Evolutionary conservation across 1,140 invertebrate genomes (phyloP), one percentile per base, ranked within the genome.

Genomic region (Temnothorax curvispinosus): DNA sequence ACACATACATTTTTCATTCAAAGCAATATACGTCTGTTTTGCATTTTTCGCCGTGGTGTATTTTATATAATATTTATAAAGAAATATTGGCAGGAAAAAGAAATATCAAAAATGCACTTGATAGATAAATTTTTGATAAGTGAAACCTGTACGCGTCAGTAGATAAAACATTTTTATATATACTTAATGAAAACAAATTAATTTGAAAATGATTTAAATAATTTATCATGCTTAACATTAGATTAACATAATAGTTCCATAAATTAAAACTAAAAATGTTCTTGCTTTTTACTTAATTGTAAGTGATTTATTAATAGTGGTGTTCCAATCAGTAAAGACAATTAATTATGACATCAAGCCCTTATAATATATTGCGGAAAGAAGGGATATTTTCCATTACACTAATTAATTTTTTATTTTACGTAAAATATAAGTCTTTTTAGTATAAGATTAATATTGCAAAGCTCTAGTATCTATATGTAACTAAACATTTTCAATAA

Each of bases 11-110:
- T 38, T 75, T 84, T 75, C 80, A 82, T 82, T 60, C 67, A 47
- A 74, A 74, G 80, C 67, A 60, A 75, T 75, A 81, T 11, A 27
- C n/a, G 18, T 72, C 21, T 60, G 32, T 27, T 58, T 74, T 74
- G 18, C 41, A 74, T 38, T 74, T 84, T 62, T 84, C 44, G 27
- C 13, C 3, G 18, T n/a, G n/a, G 47, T 74, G 7, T 74, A 7
- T 47, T 67, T 84, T 74, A 74, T 82, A 60, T 75, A 60, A 56
- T 72, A 74, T 82, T 84, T 75, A 35, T 38, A 74, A 54, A 58
- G 13, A 75, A 41, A 84, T 50, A 32, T 72, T 54, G 13, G 15
- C 9, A 60, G 11, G 21, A 71, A 64, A 81, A 81, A 62, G 69
- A 82, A 60, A 74, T 38, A 65, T 41, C 15, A 21, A 75, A 54